Evolutionary conservation across 1,140 invertebrate genomes (phyloP).

Genomic region (Orius insidiosus): DNA sequence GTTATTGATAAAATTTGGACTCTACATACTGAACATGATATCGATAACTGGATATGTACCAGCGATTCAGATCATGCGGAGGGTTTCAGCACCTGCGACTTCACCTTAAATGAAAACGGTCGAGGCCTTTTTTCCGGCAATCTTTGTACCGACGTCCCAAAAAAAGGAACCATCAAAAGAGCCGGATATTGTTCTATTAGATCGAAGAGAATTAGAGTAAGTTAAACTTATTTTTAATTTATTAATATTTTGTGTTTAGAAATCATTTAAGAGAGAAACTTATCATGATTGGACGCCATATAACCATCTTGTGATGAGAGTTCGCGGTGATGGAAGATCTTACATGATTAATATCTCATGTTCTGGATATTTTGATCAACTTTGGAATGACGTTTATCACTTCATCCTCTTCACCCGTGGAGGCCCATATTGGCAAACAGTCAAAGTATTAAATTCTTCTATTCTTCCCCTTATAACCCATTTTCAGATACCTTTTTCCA

Average conservation of each 20-base stretch:
- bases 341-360: constrained; percentile 64
- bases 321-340: constrained; percentile 78
- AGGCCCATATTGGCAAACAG: constrained; percentile 89
- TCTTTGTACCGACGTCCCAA: constrained; percentile 47
- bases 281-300: constrained; percentile 58
- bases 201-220: constrained; percentile 41
- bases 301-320: constrained; percentile 65
- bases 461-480: constrained; percentile 2
- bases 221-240: constrained; percentile 18
- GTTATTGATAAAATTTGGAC: constrained; percentile 51
- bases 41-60: constrained; percentile 57
- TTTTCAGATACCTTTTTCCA: constrained; percentile 83
- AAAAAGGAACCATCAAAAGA: constrained; percentile 56
- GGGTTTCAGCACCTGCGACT: constrained; percentile 51
- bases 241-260: constrained; percentile 34
- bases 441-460: constrained; percentile 38
- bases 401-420: constrained; percentile 79
- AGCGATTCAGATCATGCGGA: constrained; percentile 62
- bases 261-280: constrained; percentile 60
- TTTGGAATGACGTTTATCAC: constrained; percentile 67
- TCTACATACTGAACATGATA: constrained; percentile 40
- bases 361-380: constrained; percentile 53
- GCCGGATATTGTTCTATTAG: constrained; percentile 65
- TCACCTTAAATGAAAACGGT: constrained; percentile 38
- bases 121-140: constrained; percentile 61